phyloP scores from a whole-genome alignment of 2,888 invertebrate genomes.

The Drosophila atripex region DNA sequence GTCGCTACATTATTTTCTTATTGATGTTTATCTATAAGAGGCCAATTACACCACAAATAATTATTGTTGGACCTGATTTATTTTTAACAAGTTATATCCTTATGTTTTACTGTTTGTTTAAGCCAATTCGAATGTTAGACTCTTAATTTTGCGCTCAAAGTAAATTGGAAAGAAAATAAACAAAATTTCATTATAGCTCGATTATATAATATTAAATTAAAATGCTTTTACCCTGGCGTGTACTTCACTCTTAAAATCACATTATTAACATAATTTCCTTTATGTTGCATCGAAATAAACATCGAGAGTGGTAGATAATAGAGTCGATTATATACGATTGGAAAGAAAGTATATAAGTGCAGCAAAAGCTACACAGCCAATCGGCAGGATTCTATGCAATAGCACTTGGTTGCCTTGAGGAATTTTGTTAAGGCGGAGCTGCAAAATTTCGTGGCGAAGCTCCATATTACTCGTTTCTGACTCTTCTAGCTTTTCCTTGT shows the following conservation, averaged over 20 bases:
- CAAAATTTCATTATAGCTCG: constrained; percentile 32
- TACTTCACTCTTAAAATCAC: constrained; percentile 1
- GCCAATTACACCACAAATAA: too few species aligned
- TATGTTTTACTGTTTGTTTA: constrained; percentile 13
- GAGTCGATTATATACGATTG: constrained; percentile 45
- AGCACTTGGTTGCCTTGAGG: constrained; percentile 52
- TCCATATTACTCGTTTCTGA: constrained; percentile 79
- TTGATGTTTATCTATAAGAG: too few species aligned
- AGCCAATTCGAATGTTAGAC: constrained; percentile 51
- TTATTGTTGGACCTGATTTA: neutral
- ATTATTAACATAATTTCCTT: constrained; percentile 9
- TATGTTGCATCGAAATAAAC: neutral
- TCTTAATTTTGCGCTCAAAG: constrained; percentile 59
- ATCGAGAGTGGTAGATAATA: neutral
- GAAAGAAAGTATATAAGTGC: constrained; percentile 78
- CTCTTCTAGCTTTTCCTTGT: constrained; percentile 82
- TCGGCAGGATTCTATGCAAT: constrained; percentile 69
- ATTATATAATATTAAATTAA: constrained; percentile 14
- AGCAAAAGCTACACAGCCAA: constrained; percentile 77
- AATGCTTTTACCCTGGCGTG: constrained; percentile 14
- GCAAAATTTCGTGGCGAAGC: constrained; percentile 79
- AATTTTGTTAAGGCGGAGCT: constrained; percentile 63
- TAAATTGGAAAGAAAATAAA: constrained; percentile 25
- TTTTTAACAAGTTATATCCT: neutral
- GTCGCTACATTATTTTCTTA: too few species aligned